Evolutionary conservation across 2,113 vertebrate species (phyloP).

Genomic region (Mirounga angustirostris): DNA sequence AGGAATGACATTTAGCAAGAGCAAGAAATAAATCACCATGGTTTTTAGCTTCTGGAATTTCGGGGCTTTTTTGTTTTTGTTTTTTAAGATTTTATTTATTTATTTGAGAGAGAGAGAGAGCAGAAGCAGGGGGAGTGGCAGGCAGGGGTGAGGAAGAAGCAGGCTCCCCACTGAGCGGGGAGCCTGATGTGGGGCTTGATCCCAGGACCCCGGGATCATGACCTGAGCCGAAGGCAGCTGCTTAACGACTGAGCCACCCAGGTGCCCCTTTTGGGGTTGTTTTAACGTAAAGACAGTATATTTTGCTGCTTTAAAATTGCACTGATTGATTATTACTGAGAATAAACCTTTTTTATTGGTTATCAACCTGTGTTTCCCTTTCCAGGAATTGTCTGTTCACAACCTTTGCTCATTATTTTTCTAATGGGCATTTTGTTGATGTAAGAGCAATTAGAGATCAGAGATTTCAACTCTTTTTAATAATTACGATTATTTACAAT

Average conservation of each 20-base stretch:
- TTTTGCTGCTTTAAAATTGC: neutral
- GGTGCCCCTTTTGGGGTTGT: neutral
- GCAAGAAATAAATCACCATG: neutral
- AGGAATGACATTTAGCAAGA: neutral
- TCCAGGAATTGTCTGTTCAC: neutral
- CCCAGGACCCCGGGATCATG: too few relatives aligned
- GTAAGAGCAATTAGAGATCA: neutral
- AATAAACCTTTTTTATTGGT: neutral
- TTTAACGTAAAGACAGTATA: neutral
- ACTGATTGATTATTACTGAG: neutral
- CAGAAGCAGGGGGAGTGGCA: too few relatives aligned
- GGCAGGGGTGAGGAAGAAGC: too few relatives aligned
- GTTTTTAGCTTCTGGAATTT: neutral
- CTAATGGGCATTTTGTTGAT: neutral
- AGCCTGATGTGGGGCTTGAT: too few relatives aligned
- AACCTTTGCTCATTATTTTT: neutral
- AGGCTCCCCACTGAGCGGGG: too few relatives aligned
- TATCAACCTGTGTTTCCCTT: neutral
- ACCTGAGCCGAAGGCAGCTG: too few relatives aligned
- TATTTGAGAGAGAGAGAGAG: too few relatives aligned
- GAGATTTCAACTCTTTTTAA: neutral
- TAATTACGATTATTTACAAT: too few relatives aligned
- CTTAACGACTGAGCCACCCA: too few relatives aligned
- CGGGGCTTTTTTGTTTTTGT: too few relatives aligned
- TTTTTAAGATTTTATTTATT: too few relatives aligned